phyloP scores from a whole-genome alignment of 2,113 vertebrate genomes.

The Camarhynchus parvulus region DNA sequence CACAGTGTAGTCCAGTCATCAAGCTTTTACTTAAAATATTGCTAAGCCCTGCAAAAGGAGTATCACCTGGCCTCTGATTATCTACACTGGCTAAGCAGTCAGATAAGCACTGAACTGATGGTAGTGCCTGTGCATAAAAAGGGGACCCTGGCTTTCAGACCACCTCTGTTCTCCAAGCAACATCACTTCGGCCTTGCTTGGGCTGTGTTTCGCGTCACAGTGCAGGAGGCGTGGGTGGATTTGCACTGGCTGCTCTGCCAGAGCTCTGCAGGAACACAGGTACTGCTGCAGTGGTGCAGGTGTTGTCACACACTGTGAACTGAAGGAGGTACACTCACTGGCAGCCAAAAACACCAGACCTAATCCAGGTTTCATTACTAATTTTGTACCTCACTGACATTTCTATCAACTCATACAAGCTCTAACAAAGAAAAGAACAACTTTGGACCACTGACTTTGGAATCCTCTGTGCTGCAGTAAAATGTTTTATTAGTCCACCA shows the following conservation, averaged over 20 bases:
- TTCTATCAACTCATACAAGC: neutral
- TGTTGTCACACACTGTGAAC: neutral
- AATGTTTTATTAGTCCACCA: neutral
- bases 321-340: neutral
- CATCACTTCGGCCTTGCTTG: neutral
- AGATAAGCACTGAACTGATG: neutral
- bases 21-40: neutral
- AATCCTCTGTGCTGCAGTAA: neutral
- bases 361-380: neutral
- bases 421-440: neutral
- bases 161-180: neutral
- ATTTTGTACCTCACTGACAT: neutral
- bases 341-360: neutral
- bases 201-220: neutral
- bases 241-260: neutral
- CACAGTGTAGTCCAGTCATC: neutral
- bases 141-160: neutral
- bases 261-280: neutral
- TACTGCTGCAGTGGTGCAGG: neutral
- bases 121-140: rapidly evolving
- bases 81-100: neutral
- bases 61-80: neutral
- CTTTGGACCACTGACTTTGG: neutral
- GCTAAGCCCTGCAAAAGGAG: neutral
- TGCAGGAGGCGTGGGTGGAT: neutral